Percentiles rank a stretch among this genome's conserved stretches.
Evolutionary conservation across 2,113 vertebrate genomes (phyloP).

Genomic region (Phrynosoma platyrhinos): DNA sequence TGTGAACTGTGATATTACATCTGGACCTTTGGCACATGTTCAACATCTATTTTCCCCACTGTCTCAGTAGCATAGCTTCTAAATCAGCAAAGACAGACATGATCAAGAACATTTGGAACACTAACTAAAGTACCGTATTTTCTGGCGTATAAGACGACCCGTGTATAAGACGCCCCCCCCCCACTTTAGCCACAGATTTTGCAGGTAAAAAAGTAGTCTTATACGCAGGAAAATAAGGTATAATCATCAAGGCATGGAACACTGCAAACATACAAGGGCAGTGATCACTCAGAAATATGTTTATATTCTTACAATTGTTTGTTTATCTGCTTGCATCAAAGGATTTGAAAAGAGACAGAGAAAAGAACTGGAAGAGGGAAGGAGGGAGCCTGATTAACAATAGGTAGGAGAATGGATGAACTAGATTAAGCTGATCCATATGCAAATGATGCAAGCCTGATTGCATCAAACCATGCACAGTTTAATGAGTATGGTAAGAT

Average conservation of each 20-base stretch:
- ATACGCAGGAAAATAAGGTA: no score
- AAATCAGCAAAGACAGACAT: constrained; percentile 66
- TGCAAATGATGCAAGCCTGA: constrained; percentile 81
- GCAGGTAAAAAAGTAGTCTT: no score
- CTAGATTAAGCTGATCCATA: constrained; percentile 83
- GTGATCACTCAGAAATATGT: constrained; percentile 78
- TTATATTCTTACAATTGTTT: constrained; percentile 77
- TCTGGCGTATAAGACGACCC: no score
- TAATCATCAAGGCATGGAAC: constrained; percentile 68
- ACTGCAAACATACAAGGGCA: constrained; percentile 55
- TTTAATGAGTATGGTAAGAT: constrained; percentile 81
- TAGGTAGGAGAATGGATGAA: constrained; percentile 81
- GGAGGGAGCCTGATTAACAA: constrained; percentile 78
- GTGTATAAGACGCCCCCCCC: no score
- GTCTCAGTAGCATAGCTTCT: constrained; percentile 8
- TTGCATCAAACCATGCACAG: constrained; percentile 80
- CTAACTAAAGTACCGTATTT: constrained; percentile 65
- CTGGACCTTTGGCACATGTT: neutral
- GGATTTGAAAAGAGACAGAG: constrained; percentile 56
- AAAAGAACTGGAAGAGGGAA: constrained; percentile 12
- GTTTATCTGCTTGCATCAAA: constrained; percentile 81
- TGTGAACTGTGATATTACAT: constrained; percentile 42
- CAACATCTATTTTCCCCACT: constrained; percentile 49
- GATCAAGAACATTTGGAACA: constrained; percentile 65
- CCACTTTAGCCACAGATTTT: no score